Percentiles rank a stretch among this genome's conserved stretches.
Conservation (phyloP, 2,888 invertebrate genomes). For the Ashinkailepas kermadecensis region DNA sequence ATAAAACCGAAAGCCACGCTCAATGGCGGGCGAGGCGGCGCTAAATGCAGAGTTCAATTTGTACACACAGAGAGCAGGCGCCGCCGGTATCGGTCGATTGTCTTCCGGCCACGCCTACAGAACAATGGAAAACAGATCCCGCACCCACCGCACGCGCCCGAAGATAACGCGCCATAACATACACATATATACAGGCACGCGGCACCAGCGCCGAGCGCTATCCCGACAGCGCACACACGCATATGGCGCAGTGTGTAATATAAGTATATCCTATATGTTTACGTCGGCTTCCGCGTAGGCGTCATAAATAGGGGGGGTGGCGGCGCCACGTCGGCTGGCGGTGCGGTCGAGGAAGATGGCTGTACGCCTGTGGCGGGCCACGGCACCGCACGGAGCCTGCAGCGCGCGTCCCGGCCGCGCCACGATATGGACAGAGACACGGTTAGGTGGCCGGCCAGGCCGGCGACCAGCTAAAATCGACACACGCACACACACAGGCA, state of each 20-base stretch:
- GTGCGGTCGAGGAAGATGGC: too few relatives aligned
- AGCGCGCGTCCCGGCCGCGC: too few relatives aligned
- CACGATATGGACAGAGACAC: neutral
- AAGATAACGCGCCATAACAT: neutral
- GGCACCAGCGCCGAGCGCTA: neutral
- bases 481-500: neutral
- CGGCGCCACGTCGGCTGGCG: too few relatives aligned
- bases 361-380: too few relatives aligned
- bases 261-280: neutral
- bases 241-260: neutral
- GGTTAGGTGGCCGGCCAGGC: neutral
- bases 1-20: neutral
- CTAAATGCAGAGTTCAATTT: conserved; percentile 15
- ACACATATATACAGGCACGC: neutral
- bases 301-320: neutral
- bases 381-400: too few relatives aligned
- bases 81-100: neutral
- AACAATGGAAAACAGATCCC: neutral
- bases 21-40: neutral
- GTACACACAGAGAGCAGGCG: neutral
- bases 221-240: neutral
- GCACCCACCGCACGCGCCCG: neutral
- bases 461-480: neutral
- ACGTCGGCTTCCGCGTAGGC: neutral
- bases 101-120: neutral